Evolutionary conservation across 1,140 invertebrate genomes (phyloP).

Genomic region (Drosophila willistoni): DNA sequence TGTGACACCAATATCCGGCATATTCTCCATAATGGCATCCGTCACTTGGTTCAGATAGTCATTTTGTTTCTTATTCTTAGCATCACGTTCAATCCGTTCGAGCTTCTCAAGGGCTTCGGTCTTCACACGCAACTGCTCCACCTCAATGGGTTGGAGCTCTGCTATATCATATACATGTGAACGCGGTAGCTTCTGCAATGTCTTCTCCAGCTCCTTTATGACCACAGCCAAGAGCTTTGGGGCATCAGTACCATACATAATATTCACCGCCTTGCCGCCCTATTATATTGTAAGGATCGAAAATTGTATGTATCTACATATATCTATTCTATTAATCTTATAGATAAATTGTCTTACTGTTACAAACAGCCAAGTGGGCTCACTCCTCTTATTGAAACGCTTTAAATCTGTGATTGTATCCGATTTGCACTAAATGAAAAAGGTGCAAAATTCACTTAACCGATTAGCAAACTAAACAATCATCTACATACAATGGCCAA

Average conservation of each 20-base stretch:
- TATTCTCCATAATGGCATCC: conserved; percentile 83
- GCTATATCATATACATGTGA: conserved; percentile 80
- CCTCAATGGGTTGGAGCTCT: conserved; percentile 85
- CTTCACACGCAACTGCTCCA: conserved; percentile 75
- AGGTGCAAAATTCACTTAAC: neutral
- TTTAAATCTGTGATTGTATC: conserved; percentile 91
- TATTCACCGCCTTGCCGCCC: conserved; percentile 89
- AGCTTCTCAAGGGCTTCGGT: conserved; percentile 53
- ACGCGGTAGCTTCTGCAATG: conserved; percentile 66
- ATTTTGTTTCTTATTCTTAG: conserved; percentile 67
- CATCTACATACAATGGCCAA: conserved; percentile 88
- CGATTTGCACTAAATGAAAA: conserved; percentile 85
- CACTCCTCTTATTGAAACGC: conserved; percentile 93
- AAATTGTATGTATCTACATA: neutral
- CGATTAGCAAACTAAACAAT: neutral
- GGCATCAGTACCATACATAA: conserved; percentile 93
- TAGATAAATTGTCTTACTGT: conserved; percentile 85
- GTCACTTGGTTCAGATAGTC: conserved; percentile 83
- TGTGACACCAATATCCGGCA: conserved; percentile 82
- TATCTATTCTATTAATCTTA: too few species aligned
- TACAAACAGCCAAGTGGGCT: conserved; percentile 95
- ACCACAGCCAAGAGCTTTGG: conserved; percentile 90
- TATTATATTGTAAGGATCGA: neutral
- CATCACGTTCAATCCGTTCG: conserved; percentile 69
- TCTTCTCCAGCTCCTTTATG: conserved; percentile 87